Base-by-base conservation (phyloP, 2,888 invertebrate genomes). In the Machimus atricapillus region DNA sequence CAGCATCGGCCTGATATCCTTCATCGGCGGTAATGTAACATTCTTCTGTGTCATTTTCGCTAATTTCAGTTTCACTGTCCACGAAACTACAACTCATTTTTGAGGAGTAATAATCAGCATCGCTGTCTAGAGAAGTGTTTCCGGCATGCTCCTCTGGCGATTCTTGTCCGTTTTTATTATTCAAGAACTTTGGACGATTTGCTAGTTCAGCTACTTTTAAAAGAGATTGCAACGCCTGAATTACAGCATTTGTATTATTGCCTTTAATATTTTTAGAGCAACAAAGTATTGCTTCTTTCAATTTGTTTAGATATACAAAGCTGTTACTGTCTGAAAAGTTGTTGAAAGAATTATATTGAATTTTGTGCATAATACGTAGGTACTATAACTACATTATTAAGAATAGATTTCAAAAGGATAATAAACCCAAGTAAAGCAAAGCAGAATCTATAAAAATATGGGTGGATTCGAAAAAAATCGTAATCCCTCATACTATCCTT, bases 1-100 rank as follows among this genome's bases (percentile, higher is more conserved):
- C 93, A n/a, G 91, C 93, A 89, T 93, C 93, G 6, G 92, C 93
- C 88, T 93, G 93, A 81, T 93, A 93, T 1, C 92, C 93, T 88
- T 93, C 93, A 82, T 93, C 93, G 4, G 92, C 92, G 0, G 91
- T 91, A 37, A 91, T 79, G 87, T 91, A 92, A 86, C 90, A 91
- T 66, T 92, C 92, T 83, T 91, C 90, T 73, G 90, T 90, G 46
- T 92, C 92, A 82, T 91, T 91, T 87, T 93, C 92, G 86, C 92
- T 93, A 6, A 91, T 89, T 88, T 92, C 92, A 86, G 91, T 88
- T 83, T 92, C 92, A 86, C 91, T 92, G 74, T 92, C 92, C 40
- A 90, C 90, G 58, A 91, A 91, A 78, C 91, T 90, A 1, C 91
- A 88, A 7, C 92, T 92, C 66, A 91, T 91, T 14, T 90, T 90